Percentiles rank a stretch among this genome's conserved stretches.
These are phyloP conservation scores for Tiaroga cobitis DNA, from an alignment of 2,797 vertebrate species.

Conservation along the genomic window DNA sequence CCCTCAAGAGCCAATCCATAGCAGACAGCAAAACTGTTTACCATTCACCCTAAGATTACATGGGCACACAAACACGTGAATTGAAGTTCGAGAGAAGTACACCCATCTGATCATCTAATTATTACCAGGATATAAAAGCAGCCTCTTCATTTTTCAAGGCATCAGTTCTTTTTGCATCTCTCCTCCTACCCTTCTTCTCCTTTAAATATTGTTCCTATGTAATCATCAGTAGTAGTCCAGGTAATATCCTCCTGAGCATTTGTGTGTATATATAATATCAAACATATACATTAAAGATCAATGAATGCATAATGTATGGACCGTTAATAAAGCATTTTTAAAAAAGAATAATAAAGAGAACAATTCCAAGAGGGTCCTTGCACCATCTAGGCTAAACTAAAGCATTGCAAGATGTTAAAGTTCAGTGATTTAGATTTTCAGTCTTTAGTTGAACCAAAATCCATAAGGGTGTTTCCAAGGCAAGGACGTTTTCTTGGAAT, in stretches of 20 bases:
- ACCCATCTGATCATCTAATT: neutral
- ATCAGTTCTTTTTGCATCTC: neutral
- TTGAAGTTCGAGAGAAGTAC: neutral
- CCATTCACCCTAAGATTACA: neutral
- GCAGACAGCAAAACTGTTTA: neutral
- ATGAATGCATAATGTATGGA: neutral
- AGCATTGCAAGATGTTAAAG: neutral
- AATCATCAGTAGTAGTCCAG: too few species aligned
- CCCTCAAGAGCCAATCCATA: neutral
- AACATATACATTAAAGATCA: neutral
- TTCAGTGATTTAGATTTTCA: constrained; percentile 16
- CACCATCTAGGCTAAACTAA: neutral
- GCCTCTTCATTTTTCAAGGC: neutral
- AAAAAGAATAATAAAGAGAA: neutral
- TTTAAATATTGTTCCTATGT: too few species aligned
- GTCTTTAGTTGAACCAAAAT: neutral
- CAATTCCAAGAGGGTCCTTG: neutral
- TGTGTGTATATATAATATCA: neutral
- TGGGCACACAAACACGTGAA: neutral
- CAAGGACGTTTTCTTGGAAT: constrained; percentile 15
- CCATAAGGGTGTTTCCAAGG: neutral
- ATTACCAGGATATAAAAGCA: neutral
- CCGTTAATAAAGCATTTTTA: neutral
- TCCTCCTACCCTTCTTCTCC: too few species aligned
- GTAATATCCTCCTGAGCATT: neutral